phyloP scores from a whole-genome alignment of 2,797 vertebrate species.

The Clamator glandarius region DNA sequence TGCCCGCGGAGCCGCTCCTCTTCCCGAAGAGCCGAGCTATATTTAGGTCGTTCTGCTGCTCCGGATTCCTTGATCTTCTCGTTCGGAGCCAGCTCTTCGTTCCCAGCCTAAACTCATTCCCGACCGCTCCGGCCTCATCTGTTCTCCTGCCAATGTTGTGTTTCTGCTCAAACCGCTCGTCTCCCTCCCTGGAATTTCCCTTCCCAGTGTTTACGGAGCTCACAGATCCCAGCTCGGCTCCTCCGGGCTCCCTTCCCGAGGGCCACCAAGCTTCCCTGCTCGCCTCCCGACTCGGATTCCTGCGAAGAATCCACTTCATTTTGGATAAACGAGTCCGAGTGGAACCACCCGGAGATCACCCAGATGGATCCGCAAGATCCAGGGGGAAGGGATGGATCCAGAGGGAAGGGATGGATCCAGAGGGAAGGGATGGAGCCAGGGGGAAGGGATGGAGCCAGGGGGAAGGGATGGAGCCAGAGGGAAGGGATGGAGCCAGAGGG shows the following conservation, averaged over 20 bases:
- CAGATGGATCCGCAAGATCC: too few relatives aligned
- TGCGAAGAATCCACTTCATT: not conserved
- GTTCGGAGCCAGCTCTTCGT: constrained; percentile 32
- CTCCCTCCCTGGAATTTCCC: constrained; percentile 38
- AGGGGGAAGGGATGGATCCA: too few relatives aligned
- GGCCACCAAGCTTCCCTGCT: too few relatives aligned
- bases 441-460: too few relatives aligned
- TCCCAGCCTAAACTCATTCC: constrained; percentile 65
- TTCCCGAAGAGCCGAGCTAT: constrained; percentile 1
- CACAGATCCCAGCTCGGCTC: not conserved
- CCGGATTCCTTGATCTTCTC: constrained; percentile 46
- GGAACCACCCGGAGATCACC: too few relatives aligned
- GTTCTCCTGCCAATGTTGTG: constrained; percentile 62
- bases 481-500: too few relatives aligned
- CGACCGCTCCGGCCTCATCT: constrained; percentile 55
- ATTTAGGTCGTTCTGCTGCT: constrained; percentile 38
- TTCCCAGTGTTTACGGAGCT: constrained; percentile 33
- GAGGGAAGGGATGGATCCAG: too few relatives aligned
- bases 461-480: too few relatives aligned
- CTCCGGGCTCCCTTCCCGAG: not conserved
- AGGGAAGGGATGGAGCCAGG: too few relatives aligned
- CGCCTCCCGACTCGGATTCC: too few relatives aligned
- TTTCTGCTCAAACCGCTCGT: constrained; percentile 52
- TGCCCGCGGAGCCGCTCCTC: not conserved
- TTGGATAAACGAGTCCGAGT: too few relatives aligned